phyloP scores from a whole-genome alignment of 2,888 invertebrate species.

The Phytoseiulus persimilis region DNA sequence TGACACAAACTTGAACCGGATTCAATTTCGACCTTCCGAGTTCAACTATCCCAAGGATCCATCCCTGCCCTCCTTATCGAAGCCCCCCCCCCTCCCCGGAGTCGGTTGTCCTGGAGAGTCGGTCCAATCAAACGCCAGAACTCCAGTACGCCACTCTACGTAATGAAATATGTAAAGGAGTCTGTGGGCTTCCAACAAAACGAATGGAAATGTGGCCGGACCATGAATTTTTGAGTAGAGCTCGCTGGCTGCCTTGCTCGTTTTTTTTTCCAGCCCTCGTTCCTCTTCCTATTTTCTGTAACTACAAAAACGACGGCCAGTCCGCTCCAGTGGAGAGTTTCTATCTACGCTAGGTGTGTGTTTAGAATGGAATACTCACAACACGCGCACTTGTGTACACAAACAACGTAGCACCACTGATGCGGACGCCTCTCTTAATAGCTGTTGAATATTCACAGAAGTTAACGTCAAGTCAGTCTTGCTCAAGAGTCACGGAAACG shows the following conservation, averaged over 20 bases:
- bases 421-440: background rate
- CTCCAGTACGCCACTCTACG: background rate
- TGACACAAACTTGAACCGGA: background rate
- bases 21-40: background rate
- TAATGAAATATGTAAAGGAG: background rate
- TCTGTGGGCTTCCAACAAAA: background rate
- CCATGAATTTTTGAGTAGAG: background rate
- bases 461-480: background rate
- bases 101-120: no score
- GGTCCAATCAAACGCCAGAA: background rate
- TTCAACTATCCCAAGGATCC: no score
- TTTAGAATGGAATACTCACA: background rate
- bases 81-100: no score
- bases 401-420: background rate
- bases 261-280: background rate
- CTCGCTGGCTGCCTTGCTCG: background rate
- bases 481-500: background rate
- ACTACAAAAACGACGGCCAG: background rate
- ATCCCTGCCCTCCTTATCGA: no score
- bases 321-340: background rate
- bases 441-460: background rate
- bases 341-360: background rate
- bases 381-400: background rate
- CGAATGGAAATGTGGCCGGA: background rate
- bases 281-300: background rate